Evolutionary conservation across 2,888 invertebrate species (phyloP).

Genomic region (Elmis aenea): DNA sequence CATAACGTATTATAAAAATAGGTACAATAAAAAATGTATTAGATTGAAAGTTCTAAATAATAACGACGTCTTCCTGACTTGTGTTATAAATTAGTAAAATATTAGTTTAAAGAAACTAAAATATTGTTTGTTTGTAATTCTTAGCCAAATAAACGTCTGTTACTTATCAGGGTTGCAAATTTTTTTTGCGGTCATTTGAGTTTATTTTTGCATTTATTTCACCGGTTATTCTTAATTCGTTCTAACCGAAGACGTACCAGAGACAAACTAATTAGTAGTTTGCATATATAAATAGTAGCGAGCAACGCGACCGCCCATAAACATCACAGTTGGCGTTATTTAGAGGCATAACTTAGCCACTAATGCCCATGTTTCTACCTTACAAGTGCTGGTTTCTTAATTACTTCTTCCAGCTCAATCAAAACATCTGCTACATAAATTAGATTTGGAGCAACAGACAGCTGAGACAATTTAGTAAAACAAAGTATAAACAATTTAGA

Average conservation of each 20-base stretch:
- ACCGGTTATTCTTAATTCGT: no score
- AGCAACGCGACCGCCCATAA: conserved; percentile 15
- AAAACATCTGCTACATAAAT: conserved; percentile 29
- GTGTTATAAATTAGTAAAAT: no score
- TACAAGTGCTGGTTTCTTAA: conserved; percentile 24
- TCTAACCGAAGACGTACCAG: conserved; percentile 13
- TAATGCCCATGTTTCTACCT: conserved; percentile 19
- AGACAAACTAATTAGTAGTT: conserved; percentile 23
- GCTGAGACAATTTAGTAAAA: conserved; percentile 18
- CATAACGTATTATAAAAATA: no score
- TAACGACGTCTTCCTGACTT: no score
- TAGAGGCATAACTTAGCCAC: conserved; percentile 19
- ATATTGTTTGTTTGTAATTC: no score
- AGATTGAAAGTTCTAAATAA: no score
- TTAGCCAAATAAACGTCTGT: no score
- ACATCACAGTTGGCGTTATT: conserved; percentile 22
- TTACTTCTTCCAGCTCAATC: conserved; percentile 26
- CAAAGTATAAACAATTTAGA: conserved; percentile 17
- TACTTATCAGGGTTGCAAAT: no score
- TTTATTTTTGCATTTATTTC: no score
- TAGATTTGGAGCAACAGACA: conserved; percentile 23
- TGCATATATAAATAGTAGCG: conserved; percentile 21
- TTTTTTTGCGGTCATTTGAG: no score
- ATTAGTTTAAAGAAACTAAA: no score
- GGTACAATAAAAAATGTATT: no score